Evolutionary conservation across 2,888 invertebrate species (phyloP), one percentile per base, ranked within the genome.

Genomic region (Latrodectus elegans): DNA sequence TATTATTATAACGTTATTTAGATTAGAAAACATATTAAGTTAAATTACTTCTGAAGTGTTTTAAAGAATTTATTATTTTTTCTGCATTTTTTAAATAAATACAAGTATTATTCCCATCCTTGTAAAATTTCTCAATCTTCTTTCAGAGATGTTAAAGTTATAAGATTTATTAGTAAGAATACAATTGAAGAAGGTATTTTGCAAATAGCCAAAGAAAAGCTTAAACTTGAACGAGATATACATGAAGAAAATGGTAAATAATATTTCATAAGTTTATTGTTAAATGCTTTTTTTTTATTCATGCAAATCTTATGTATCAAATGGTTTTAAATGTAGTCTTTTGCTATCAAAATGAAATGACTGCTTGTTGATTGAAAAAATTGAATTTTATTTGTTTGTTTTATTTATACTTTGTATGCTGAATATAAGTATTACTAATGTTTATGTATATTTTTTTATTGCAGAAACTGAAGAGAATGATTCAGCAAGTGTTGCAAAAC

Each of bases 171-270:
- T 88, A 95, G 96, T 89, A 94, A 96, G 91, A 95, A 95, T 79
- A 97, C 97, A 14, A 96, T 99, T 90, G 98, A 99, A 92, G 98
- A 98, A 92, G 96, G 96, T 64, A 99, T 99, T 94, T 94, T 96
- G 91, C 94, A 96, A 91, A 95, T 97, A 91, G 97, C 97, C 26
- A 95, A 96, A 92, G 96, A 96, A 92, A 99, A 99, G 92, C 94
- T 99, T 52, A 95, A 96, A 91, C 93, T 99, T 49, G 99, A 99
- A 92, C 95, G 95, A 91, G 96, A 98, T 92, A 95, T 99, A 76
- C 86, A 86, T 76, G 76, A 86, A 38, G 72, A 81, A 81, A 68
- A 73, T 60, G 85, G 86, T 80, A 14, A 76, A 80, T 80, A 71
- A 49, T 38, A 38, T 38, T 38, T 38, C 6, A 1, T 38, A 22